phyloP scores from a whole-genome alignment of 2,113 vertebrate species.

The Entelurus aequoreus region DNA sequence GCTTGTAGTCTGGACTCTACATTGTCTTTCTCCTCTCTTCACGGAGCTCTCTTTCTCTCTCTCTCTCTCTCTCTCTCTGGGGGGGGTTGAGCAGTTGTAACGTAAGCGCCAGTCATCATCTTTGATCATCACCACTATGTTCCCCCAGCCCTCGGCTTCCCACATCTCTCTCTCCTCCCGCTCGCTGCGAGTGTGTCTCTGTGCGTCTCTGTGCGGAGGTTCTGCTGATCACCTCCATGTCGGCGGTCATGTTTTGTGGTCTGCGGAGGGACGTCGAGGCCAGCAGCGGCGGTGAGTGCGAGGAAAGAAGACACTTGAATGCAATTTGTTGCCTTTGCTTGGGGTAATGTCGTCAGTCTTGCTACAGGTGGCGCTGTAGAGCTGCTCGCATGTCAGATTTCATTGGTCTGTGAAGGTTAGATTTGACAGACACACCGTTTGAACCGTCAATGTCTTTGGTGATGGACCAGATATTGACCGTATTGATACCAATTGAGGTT shows the following conservation, averaged over 20 bases:
- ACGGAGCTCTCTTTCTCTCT: not conserved
- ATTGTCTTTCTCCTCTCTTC: slow-evolving; percentile 1
- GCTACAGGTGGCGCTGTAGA: no score
- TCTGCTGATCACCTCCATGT: slow-evolving; percentile 41
- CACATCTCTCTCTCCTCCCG: slow-evolving; percentile 26
- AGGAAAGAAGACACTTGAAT: not conserved
- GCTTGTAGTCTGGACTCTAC: no score
- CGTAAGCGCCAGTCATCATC: slow-evolving; percentile 60
- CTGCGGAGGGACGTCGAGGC: slow-evolving; percentile 56
- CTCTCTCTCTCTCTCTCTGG: slow-evolving; percentile 26
- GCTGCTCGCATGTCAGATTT: no score
- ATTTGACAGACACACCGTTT: no score
- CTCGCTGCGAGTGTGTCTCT: slow-evolving; percentile 25
- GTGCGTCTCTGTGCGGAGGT: slow-evolving; percentile 34
- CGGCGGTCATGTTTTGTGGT: slow-evolving; percentile 66
- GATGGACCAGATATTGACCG: no score
- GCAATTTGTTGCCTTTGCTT: no score
- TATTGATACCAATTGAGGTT: no score
- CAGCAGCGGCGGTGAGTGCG: slow-evolving; percentile 56
- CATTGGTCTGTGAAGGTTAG: no score
- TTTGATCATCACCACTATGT: slow-evolving; percentile 55
- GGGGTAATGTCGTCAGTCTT: no score
- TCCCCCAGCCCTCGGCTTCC: slow-evolving; percentile 44
- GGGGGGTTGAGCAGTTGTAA: slow-evolving; percentile 47
- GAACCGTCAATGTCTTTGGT: no score